phyloP scores from a whole-genome alignment of 1,140 invertebrate species.

The Branchinecta lynchi region DNA sequence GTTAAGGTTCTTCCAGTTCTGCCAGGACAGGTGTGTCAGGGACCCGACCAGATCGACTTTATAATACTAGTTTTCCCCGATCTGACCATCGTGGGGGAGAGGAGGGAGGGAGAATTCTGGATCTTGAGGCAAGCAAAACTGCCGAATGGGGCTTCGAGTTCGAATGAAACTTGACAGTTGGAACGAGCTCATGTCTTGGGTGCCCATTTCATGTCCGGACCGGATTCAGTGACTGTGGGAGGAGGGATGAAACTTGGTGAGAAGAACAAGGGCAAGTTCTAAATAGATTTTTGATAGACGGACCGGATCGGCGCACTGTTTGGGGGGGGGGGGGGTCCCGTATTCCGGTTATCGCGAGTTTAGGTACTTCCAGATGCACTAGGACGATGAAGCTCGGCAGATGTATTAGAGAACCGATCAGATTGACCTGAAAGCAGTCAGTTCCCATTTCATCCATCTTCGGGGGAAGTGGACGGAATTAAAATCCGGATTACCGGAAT shows the following conservation, averaged over 20 bases:
- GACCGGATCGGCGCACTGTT: neutral
- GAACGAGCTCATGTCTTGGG: constrained; percentile 4
- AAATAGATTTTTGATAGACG: neutral
- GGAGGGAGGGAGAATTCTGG: too few relatives aligned
- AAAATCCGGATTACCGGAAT: too few relatives aligned
- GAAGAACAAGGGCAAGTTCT: too few relatives aligned
- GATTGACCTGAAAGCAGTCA: too few relatives aligned
- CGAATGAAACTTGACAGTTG: constrained; percentile 1
- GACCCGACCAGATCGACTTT: too few relatives aligned
- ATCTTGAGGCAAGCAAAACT: neutral
- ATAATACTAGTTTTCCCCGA: too few relatives aligned
- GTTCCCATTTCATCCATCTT: too few relatives aligned
- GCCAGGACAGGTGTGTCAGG: too few relatives aligned
- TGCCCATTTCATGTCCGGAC: neutral
- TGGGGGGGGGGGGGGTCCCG: neutral
- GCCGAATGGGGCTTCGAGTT: neutral
- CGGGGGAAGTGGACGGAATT: too few relatives aligned
- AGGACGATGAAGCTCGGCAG: constrained; percentile 4
- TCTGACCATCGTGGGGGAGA: too few relatives aligned
- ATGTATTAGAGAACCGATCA: neutral
- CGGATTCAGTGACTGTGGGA: neutral
- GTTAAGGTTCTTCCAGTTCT: too few relatives aligned
- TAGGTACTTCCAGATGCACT: constrained; percentile 8
- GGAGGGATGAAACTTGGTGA: neutral
- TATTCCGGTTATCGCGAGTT: neutral